Conservation (phyloP, 2,888 invertebrate genomes). For the Trachelus troglodyta region DNA sequence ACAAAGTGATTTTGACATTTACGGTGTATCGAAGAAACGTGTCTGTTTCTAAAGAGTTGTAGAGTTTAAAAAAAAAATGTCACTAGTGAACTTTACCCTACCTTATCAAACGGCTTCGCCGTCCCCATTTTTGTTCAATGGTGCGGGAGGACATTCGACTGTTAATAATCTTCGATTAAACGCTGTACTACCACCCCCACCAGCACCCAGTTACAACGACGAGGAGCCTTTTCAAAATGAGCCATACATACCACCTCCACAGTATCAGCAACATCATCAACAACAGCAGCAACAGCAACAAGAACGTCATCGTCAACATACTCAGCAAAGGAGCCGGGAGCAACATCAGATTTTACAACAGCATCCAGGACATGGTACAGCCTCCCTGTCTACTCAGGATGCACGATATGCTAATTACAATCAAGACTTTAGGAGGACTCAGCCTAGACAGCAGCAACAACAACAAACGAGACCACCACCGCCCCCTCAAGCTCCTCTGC, state of each 20-base stretch:
- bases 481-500: slow-evolving; percentile 18
- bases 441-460: slow-evolving; percentile 26
- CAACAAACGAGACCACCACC: slow-evolving; percentile 30
- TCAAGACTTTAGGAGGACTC: slow-evolving; percentile 48
- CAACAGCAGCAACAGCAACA: slow-evolving; percentile 32
- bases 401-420: slow-evolving; percentile 49
- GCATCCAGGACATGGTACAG: slow-evolving; percentile 19
- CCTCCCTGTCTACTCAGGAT: slow-evolving; percentile 44
- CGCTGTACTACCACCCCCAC: slow-evolving; percentile 49
- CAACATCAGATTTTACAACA: slow-evolving; percentile 26
- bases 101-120: slow-evolving; percentile 58
- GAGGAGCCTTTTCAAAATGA: slow-evolving; percentile 49
- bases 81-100: slow-evolving; percentile 59
- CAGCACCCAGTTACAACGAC: slow-evolving; percentile 43
- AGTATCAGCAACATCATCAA: slow-evolving; percentile 48
- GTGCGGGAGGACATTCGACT: slow-evolving; percentile 41
- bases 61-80: slow-evolving; percentile 39
- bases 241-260: slow-evolving; percentile 51
- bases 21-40: background rate
- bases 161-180: slow-evolving; percentile 53
- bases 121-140: slow-evolving; percentile 55
- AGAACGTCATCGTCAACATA: slow-evolving; percentile 12
- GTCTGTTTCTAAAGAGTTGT: background rate
- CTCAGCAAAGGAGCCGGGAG: slow-evolving; percentile 6
- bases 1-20: background rate